Evolutionary conservation across 23 tunicate genomes (phyloP), one percentile per base, ranked within the genome.

Genomic region (Trididemnum nubilum): DNA sequence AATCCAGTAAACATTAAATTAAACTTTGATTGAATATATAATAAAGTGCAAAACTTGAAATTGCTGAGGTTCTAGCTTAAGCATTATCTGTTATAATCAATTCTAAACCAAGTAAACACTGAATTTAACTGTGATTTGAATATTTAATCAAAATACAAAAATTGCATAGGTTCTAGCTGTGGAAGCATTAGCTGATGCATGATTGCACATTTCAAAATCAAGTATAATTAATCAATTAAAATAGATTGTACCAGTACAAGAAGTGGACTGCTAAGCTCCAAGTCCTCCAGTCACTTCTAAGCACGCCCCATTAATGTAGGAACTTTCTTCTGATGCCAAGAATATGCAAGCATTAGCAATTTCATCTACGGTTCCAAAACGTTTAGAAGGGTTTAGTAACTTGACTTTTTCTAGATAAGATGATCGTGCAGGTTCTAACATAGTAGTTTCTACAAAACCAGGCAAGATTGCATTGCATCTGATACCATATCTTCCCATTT

Each of bases 261-360:
- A 44, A 44, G 54, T 15, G 15, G 2, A 69, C 74, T 28, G 74
- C 26, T 28, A 69, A 12, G 74, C 74, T 28, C n/a, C 74, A 7
- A 12, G 19, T 3, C 74, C 74, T 9, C 96, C 96, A 36, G 90
- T 39, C 0, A 90, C 96, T 90, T 90, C 96, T 24, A 90, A 23
- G 36, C 73, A 50, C 0, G 89, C 86, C 3, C 96, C 87, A 65
- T 90, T 90, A 0, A 90, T 86, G 65, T 90, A 90, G 2, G 86
- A 80, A 54, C 96, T 90, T 73, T 90, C 86, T 39, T 85, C 86
- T 5, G 96, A 90, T 5, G 89, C 89, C 32, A 90, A 77, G 67
- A 85, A 85, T 50, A 90, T 51, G 72, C 90, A 85, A 27, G 60
- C 90, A 75, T 90, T 90, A 35, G 96, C 96, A 35, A 90, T 78